These are phyloP conservation scores for Micronycteris hirsuta DNA, from an alignment of 2,113 vertebrate genomes.

Conservation along the genomic window DNA sequence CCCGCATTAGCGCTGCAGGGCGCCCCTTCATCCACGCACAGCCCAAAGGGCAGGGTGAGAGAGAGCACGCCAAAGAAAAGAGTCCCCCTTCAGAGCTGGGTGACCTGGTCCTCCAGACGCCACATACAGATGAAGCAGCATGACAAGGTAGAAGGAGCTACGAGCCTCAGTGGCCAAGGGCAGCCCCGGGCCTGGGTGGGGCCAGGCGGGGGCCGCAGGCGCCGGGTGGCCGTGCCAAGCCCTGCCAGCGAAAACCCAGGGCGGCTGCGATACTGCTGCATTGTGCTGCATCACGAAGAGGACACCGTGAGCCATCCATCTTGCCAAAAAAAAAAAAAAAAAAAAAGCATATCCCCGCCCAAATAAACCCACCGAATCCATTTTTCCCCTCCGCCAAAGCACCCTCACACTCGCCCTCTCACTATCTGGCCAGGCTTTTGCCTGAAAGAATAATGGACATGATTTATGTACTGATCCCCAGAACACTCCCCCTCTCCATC, in stretches of 20 bases:
- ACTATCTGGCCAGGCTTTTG: neutral
- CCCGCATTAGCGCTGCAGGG: constrained; percentile 68
- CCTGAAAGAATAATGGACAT: neutral
- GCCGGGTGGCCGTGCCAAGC: constrained; percentile 61
- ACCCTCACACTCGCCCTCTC: neutral
- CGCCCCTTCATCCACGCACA: neutral
- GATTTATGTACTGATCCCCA: neutral
- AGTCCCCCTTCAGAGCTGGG: neutral
- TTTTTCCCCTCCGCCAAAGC: neutral
- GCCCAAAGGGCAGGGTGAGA: neutral
- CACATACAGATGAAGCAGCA: neutral
- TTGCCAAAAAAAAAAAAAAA: constrained; percentile 33
- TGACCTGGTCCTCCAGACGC: neutral
- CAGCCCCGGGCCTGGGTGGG: constrained; percentile 71
- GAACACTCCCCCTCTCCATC: neutral
- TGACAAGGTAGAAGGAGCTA: neutral
- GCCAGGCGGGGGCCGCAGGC: constrained; percentile 66
- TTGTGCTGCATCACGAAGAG: constrained; percentile 77
- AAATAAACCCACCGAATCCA: neutral
- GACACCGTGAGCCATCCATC: constrained; percentile 61
- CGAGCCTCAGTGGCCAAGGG: neutral
- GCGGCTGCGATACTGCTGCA: constrained; percentile 66
- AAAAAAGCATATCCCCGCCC: constrained; percentile 24
- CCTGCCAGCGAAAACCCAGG: constrained; percentile 12
- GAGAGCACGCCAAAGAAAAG: neutral